Conservation (phyloP, 2,888 invertebrate genomes). For the Lymantria dispar region DNA sequence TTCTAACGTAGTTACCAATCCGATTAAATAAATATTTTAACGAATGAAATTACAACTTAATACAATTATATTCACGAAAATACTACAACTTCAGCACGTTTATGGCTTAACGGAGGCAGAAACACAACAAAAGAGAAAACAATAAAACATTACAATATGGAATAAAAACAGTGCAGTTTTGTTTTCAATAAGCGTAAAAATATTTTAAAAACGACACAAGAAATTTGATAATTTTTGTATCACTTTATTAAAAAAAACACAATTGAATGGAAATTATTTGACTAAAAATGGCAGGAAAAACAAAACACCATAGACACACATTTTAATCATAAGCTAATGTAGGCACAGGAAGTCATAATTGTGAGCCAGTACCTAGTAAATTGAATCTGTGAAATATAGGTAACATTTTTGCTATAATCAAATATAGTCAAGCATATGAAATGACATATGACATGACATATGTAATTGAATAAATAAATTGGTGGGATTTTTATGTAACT, state of each 20-base stretch:
- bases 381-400: no score
- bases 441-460: no score
- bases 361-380: no score
- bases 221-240: conserved; percentile 67
- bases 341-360: conserved; percentile 9
- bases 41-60: conserved; percentile 11
- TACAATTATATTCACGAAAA: conserved; percentile 24
- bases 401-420: no score
- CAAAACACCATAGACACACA: conserved; percentile 69
- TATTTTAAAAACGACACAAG: conserved; percentile 64
- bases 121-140: conserved; percentile 24
- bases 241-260: conserved; percentile 57
- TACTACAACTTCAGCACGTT: conserved; percentile 24
- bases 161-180: conserved; percentile 31
- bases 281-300: conserved; percentile 74
- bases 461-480: no score
- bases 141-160: conserved; percentile 24
- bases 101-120: conserved; percentile 22
- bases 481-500: no score
- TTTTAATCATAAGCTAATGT: conserved; percentile 29
- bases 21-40: conserved; percentile 11
- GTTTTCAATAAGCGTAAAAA: conserved; percentile 45
- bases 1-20: neutral
- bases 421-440: no score
- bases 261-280: conserved; percentile 74